Percentiles rank a stretch among this genome's conserved stretches.
Conservation (phyloP, 2,888 invertebrate species). For the Epistrophella euchroma region DNA sequence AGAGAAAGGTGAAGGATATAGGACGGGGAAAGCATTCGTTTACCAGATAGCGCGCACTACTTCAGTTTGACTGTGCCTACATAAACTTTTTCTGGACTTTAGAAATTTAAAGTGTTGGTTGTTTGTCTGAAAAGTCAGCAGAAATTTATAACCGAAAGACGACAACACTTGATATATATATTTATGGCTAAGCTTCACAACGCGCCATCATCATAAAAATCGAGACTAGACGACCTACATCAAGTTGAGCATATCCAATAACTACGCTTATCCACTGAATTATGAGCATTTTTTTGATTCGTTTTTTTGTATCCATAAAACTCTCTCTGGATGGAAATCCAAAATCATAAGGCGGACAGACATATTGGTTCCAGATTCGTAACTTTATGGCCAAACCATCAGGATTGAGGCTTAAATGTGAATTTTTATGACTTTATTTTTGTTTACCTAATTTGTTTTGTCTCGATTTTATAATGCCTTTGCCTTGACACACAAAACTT, state of each 20-base stretch:
- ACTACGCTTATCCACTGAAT: slow-evolving; percentile 30
- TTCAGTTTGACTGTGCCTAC: background rate
- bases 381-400: background rate
- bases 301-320: background rate
- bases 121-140: slow-evolving; percentile 39
- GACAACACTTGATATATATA: slow-evolving; percentile 50
- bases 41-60: background rate
- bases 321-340: background rate
- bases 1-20: background rate
- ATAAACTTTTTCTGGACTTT: background rate
- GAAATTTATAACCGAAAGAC: slow-evolving; percentile 22
- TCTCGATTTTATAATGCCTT: background rate
- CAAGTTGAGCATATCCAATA: slow-evolving; percentile 13
- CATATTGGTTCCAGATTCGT: slow-evolving; percentile 6
- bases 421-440: slow-evolving; percentile 17
- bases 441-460: slow-evolving; percentile 2
- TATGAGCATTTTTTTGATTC: slow-evolving; percentile 29
- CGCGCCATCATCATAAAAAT: slow-evolving; percentile 45
- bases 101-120: slow-evolving; percentile 9
- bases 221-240: slow-evolving; percentile 18
- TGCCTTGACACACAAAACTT: slow-evolving; percentile 1
- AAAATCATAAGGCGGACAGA: background rate
- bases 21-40: slow-evolving; percentile 3
- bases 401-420: slow-evolving; percentile 3
- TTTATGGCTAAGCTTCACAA: slow-evolving; percentile 37